Percentiles rank a stretch among this genome's conserved stretches.
Evolutionary conservation across 2,888 invertebrate species (phyloP).

Genomic region (Acanthosoma haemorrhoidale): DNA sequence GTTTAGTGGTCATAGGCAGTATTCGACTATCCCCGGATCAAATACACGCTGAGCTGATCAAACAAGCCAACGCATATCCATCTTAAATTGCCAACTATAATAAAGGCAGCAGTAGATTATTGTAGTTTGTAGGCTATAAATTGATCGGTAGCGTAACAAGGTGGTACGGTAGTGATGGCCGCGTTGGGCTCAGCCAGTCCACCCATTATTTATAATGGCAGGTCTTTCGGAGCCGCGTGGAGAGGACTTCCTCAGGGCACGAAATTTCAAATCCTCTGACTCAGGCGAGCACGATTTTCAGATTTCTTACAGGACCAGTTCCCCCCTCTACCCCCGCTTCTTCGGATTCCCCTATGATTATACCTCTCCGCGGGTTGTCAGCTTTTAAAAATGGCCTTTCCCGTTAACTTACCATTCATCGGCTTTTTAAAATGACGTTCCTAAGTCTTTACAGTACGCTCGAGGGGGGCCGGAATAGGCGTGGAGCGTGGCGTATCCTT

Average conservation of each 20-base stretch:
- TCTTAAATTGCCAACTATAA: background rate
- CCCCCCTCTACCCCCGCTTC: background rate
- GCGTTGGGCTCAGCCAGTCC: background rate
- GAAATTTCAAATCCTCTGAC: background rate
- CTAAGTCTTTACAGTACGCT: background rate
- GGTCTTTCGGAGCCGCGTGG: background rate
- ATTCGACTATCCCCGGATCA: background rate
- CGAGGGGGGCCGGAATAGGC: background rate
- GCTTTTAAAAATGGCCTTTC: constrained; percentile 26
- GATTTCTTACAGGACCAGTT: constrained; percentile 26
- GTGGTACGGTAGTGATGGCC: background rate
- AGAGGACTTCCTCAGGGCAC: background rate
- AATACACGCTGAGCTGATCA: background rate
- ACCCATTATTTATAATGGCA: background rate
- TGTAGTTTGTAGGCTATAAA: background rate
- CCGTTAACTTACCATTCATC: constrained; percentile 28
- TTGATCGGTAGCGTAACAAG: background rate
- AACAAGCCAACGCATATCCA: background rate
- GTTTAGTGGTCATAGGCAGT: too few relatives aligned
- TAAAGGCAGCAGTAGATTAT: background rate
- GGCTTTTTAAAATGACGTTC: constrained; percentile 4
- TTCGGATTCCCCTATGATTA: constrained; percentile 21
- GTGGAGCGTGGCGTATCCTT: too few relatives aligned
- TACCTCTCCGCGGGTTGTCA: constrained; percentile 26
- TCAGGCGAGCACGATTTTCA: constrained; percentile 23